Base-by-base conservation (phyloP, 2,888 invertebrate genomes). In the Coelopa pilipes region DNA sequence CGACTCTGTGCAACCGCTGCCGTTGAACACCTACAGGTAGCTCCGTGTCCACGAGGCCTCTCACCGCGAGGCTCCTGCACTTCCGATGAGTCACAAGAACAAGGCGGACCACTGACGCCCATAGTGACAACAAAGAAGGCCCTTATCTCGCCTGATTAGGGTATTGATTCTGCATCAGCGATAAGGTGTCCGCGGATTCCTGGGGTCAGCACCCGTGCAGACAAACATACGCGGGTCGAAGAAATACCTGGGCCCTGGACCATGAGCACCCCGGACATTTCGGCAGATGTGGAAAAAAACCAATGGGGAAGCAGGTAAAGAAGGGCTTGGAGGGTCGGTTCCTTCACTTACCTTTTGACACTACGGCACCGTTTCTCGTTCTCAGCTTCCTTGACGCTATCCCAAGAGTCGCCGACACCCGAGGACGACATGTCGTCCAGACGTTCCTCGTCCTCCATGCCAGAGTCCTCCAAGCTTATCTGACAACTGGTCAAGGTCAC, bases 401-500 rank as follows among this genome's bases (percentile, higher is more conserved):
- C 88, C 88, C 88, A 88, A 47, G 88, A 88, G 78, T 88, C 88
- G 74, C 87, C 88, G n/a, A 87, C 87, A 60, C 87, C 88, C 12
- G 86, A 86, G 10, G 87, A 88, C 12, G 86, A 86, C 86, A 85
- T 84, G 76, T 88, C 88, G 75, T 88, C 88, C 72, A 86, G 79
- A n/a, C 87, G 86, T 77, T 87, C 87, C 77, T 88, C 88, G 77
- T 87, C 88, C 78, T 88, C 88, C 78, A 88, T 78, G 55, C 88
- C 88, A 1, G 88, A 87, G 79, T 90, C 89, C 79, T 90, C 90
- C 68, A 90, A 87, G 74, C 89, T 89, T 68, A 90, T 90, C 81
- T 90, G 90, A 82, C 90, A 90, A 82, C 89, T 90, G 70, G 90
- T 89, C 78, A 90, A 82, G 9, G 88, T 88, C 62, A 90, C 89